Evolutionary conservation across 2,797 vertebrate genomes (phyloP).

Genomic region (Selene dorsalis): DNA sequence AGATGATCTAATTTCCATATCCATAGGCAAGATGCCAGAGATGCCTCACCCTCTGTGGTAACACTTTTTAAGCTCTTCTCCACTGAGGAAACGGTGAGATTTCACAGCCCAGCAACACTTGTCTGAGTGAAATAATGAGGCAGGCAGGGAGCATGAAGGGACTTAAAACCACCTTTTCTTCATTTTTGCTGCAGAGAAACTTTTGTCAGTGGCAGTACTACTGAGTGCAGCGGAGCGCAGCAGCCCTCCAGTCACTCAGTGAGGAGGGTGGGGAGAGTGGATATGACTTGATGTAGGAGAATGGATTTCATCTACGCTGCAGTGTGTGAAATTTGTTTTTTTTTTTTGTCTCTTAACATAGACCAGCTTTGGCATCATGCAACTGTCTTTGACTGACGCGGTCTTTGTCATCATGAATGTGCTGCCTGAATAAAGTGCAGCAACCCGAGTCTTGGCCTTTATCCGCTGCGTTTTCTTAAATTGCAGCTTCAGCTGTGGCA

Average conservation of each 20-base stretch:
- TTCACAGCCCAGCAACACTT: constrained; percentile 19
- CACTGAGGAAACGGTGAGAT: constrained; percentile 3
- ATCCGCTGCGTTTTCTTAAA: neutral
- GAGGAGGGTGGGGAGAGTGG: neutral
- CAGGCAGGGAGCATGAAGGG: neutral
- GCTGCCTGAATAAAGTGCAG: neutral
- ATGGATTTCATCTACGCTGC: neutral
- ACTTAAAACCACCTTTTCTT: constrained; percentile 10
- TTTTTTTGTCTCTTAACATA: neutral
- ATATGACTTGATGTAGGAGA: neutral
- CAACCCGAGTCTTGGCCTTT: neutral
- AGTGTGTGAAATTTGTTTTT: neutral
- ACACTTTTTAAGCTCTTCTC: neutral
- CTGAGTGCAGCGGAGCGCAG: neutral
- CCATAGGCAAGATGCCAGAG: constrained; percentile 4
- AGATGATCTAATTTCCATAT: constrained; percentile 21
- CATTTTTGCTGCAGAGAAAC: constrained; percentile 21
- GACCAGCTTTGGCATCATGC: neutral
- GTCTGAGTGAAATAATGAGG: constrained; percentile 44
- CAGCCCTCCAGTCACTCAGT: neutral
- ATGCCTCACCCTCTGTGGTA: neutral
- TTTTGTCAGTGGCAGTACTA: neutral
- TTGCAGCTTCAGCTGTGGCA: neutral
- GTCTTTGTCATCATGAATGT: neutral
- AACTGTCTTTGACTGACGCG: neutral